Percentiles rank a stretch among this genome's conserved stretches.
These are phyloP conservation scores for Ladona fulva DNA, from an alignment of 1,140 invertebrate species.

Conservation along the genomic window DNA sequence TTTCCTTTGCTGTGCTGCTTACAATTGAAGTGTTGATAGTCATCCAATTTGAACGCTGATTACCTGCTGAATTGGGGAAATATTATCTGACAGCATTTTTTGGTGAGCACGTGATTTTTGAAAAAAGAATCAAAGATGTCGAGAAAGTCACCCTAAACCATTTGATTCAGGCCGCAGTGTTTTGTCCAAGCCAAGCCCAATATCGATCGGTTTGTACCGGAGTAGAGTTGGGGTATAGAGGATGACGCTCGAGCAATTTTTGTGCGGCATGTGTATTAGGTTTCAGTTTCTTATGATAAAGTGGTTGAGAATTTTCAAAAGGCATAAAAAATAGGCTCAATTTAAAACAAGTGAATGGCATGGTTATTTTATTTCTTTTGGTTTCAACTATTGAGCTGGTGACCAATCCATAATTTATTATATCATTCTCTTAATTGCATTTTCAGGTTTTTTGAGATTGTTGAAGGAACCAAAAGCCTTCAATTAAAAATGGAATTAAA, in stretches of 20 bases:
- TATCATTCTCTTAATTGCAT: too few relatives aligned
- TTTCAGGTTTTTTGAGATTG: too few relatives aligned
- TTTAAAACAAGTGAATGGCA: too few relatives aligned
- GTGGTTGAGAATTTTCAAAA: too few relatives aligned
- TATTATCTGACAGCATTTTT: background rate
- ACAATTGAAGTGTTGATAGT: background rate
- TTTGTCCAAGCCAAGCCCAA: constrained; percentile 3
- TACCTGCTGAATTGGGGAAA: background rate
- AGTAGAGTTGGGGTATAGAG: background rate
- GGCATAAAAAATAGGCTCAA: too few relatives aligned
- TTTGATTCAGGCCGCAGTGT: background rate
- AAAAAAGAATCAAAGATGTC: background rate
- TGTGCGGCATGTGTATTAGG: too few relatives aligned
- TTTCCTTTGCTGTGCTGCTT: background rate
- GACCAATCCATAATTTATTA: too few relatives aligned
- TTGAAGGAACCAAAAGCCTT: too few relatives aligned
- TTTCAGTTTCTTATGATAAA: too few relatives aligned
- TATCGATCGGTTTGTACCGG: background rate
- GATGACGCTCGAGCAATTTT: background rate
- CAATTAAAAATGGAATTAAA: too few relatives aligned
- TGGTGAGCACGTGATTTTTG: background rate
- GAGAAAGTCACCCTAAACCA: background rate
- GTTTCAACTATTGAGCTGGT: too few relatives aligned
- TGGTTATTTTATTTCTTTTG: too few relatives aligned
- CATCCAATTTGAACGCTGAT: background rate